phyloP scores from a whole-genome alignment of 2,888 invertebrate species.

The Phragmatobia fuliginosa region DNA sequence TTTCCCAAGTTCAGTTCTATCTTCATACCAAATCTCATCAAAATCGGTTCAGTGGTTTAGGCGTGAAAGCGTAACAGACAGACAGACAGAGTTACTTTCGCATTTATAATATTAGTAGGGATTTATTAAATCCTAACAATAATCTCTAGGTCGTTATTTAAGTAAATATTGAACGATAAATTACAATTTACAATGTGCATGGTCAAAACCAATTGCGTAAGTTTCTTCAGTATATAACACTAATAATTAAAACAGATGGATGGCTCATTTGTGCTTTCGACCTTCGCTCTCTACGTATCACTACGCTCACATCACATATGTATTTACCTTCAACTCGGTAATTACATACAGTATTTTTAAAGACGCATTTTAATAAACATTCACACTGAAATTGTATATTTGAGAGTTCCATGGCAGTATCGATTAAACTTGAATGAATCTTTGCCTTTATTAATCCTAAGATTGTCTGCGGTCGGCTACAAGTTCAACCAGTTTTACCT shows the following conservation, averaged over 20 bases:
- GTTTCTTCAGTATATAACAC: slow-evolving; percentile 24
- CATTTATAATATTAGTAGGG: no score
- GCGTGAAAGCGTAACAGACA: no score
- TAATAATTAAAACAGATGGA: slow-evolving; percentile 24
- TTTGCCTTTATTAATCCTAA: no score
- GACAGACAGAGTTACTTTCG: no score
- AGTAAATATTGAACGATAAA: slow-evolving; percentile 16
- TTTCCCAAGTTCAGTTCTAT: no score
- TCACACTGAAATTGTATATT: neutral
- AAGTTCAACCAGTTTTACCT: no score
- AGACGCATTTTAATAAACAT: neutral
- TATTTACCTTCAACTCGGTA: slow-evolving; percentile 12
- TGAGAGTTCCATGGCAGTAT: neutral
- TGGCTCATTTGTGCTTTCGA: slow-evolving; percentile 29
- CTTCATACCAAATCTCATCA: no score
- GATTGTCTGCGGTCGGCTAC: no score
- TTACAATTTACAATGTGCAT: slow-evolving; percentile 32
- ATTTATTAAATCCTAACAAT: no score
- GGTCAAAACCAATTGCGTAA: slow-evolving; percentile 37
- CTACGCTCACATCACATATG: slow-evolving; percentile 18
- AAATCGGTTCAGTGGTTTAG: no score
- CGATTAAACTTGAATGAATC: neutral
- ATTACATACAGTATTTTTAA: slow-evolving; percentile 13
- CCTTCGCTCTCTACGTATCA: slow-evolving; percentile 42
- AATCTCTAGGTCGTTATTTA: slow-evolving; percentile 34